phyloP scores from a whole-genome alignment of 2,797 vertebrate genomes.

The Chrosomus eos region DNA sequence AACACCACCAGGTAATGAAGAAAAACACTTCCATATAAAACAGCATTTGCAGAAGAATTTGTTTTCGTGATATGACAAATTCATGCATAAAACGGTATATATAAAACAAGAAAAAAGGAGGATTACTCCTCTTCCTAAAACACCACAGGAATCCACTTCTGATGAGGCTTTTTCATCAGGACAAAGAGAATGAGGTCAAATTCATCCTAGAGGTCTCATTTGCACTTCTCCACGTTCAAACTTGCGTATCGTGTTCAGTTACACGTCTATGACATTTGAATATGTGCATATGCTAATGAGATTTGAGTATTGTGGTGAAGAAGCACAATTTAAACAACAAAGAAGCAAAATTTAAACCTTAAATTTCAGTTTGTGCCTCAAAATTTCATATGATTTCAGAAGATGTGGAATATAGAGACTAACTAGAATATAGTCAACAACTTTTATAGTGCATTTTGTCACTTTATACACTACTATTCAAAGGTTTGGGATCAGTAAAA shows the following conservation, averaged over 20 bases:
- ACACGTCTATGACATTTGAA: not conserved
- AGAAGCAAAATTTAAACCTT: not conserved
- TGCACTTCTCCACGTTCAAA: not conserved
- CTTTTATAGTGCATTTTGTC: not conserved
- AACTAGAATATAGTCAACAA: not conserved
- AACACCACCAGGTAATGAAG: not conserved
- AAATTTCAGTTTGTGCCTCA: not conserved
- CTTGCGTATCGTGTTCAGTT: not conserved
- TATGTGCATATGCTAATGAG: not conserved
- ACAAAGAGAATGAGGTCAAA: not conserved
- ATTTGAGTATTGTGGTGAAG: not conserved
- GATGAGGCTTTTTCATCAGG: not conserved
- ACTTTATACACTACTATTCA: not conserved
- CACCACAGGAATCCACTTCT: not conserved
- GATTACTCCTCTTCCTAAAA: not conserved
- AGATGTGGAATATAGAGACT: not conserved
- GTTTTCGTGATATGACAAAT: not conserved
- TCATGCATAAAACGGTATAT: not conserved
- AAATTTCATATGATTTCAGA: not conserved
- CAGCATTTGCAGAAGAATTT: not conserved
- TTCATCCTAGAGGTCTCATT: not conserved
- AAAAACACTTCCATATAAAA: not conserved
- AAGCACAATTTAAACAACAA: too few relatives aligned
- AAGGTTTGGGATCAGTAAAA: not conserved
- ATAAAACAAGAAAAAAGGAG: not conserved